Conservation (phyloP, 2,113 vertebrate genomes). For the Caretta caretta region DNA sequence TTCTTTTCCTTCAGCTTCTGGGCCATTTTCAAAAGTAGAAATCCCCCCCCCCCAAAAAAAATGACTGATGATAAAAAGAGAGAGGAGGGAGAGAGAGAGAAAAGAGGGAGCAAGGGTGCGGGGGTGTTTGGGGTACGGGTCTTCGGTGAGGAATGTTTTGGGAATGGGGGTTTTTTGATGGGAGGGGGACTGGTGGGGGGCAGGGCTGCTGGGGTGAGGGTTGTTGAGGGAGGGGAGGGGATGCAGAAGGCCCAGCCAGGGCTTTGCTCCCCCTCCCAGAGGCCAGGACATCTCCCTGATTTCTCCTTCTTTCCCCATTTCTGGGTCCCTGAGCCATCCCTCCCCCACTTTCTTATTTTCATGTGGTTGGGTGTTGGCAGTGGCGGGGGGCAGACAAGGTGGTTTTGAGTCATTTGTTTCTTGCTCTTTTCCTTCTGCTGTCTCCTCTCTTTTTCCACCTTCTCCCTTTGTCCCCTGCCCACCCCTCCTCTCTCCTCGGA, state of each 20-base stretch:
- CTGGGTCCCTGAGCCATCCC: no score
- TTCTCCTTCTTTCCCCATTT: not conserved
- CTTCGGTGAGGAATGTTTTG: no score
- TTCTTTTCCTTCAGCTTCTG: not conserved
- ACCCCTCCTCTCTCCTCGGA: no score
- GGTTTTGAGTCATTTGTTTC: no score
- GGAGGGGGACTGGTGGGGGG: no score
- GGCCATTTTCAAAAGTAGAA: not conserved
- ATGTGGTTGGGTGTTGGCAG: no score
- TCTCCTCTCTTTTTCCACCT: not conserved
- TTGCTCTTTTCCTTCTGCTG: not conserved
- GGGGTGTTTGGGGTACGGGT: not conserved
- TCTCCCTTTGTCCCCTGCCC: not conserved
- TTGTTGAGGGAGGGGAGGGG: no score
- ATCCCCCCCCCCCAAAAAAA: not conserved
- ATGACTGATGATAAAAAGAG: not conserved
- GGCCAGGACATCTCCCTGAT: not conserved
- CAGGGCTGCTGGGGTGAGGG: no score
- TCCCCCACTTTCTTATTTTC: no score
- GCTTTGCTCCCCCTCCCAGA: not conserved
- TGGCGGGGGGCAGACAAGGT: no score
- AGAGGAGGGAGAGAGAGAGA: not conserved
- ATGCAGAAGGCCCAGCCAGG: no score
- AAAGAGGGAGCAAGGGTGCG: accelerated
- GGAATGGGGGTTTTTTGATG: no score